phyloP scores from a whole-genome alignment of 2,888 invertebrate genomes.

The Drosophila setosimentum region DNA sequence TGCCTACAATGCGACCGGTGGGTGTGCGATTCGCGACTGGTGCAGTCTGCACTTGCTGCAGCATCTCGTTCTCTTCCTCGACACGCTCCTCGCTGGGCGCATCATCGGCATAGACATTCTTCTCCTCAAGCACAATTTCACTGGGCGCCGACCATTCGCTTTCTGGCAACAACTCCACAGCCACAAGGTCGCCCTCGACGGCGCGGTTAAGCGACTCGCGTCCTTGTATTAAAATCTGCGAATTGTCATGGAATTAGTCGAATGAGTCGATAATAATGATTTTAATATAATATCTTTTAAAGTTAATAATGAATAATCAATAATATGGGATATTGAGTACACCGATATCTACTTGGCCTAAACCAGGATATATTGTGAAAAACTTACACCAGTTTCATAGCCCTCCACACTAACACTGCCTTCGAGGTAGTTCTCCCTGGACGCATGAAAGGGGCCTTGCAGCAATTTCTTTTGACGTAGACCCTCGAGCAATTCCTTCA shows the following conservation, averaged over 20 bases:
- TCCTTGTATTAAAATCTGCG: constrained; percentile 93
- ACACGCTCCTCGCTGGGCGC: constrained; percentile 83
- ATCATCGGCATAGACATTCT: constrained; percentile 89
- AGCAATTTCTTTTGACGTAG: constrained; percentile 91
- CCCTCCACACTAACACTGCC: constrained; percentile 93
- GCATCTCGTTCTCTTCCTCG: constrained; percentile 86
- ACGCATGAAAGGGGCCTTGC: constrained; percentile 94
- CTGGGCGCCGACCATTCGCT: constrained; percentile 96
- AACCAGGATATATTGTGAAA: background rate
- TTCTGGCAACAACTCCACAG: constrained; percentile 94
- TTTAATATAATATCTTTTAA: background rate
- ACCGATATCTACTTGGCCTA: background rate
- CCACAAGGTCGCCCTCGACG: constrained; percentile 97
- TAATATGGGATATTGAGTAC: background rate
- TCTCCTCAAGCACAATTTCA: constrained; percentile 91
- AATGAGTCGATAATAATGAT: background rate
- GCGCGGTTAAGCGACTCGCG: constrained; percentile 95
- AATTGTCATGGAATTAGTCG: background rate
- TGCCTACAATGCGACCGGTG: constrained; percentile 95
- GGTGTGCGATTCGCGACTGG: constrained; percentile 86
- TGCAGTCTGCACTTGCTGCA: constrained; percentile 77
- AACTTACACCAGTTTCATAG: constrained; percentile 91
- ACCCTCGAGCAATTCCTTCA: constrained; percentile 91
- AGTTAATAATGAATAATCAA: background rate
- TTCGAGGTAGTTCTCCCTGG: constrained; percentile 97